Base-by-base conservation (phyloP, 2,797 vertebrate species). In the Liasis olivaceus region DNA sequence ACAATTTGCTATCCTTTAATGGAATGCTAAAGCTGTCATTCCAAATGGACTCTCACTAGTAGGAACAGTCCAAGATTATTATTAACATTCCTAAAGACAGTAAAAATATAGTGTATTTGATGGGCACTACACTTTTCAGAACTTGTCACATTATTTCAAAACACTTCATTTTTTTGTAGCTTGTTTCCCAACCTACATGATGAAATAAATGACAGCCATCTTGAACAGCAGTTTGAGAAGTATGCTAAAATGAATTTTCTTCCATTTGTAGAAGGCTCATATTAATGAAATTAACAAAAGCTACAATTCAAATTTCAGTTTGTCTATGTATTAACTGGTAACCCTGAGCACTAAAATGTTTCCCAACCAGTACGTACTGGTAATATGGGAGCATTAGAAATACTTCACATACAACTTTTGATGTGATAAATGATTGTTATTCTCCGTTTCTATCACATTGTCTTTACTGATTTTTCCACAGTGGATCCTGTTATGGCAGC, bases 61-160 rank as follows among this genome's bases (percentile, higher is more conserved):
- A 77, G 51, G 85, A 58, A 86, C 54, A 51, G 84, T 69, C 66
- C 66, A 77, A 22, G 3, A 47, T 47, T 81, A 81, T 81, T 42
- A 81, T 22, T 81, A 81, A 81, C 36, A 81, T 47, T 47, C n/a
- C 12, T 51, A 72, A 56, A 92, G 28, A 88, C 54, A 6, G 47
- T 59, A 81, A 51, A 77, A 88, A 81, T 81, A 81, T 24, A 88
- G 1, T 72, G 11, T 59, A 77, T 59, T n/a, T 69, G 31, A 58
- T 56, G 36, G 58, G 36, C 86, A 92, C 59, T 88, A 87, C 31
- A 42, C 36, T 88, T 81, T 54, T 88, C 66, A 88, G 59, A 90
- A 63, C 28, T 59, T 86, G 63, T 91, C 85, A 91, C 87, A 69
- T 64, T 72, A 72, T 28, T 91, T 91, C 84, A 91, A 91, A 85